Conservation (phyloP, 64 coral and sea anemone species). For the Montipora efflorescens region DNA sequence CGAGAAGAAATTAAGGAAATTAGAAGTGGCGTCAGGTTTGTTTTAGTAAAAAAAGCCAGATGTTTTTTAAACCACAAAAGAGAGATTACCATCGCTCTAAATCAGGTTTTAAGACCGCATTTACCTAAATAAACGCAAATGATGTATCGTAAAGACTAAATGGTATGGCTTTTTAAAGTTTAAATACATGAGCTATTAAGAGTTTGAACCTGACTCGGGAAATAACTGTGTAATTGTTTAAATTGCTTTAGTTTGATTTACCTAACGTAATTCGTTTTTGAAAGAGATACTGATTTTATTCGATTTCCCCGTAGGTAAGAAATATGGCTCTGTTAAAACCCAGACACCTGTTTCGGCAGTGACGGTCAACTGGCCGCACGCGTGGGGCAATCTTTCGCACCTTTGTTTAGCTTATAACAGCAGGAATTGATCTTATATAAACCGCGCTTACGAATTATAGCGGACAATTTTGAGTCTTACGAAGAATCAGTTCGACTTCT, state of each 20-base stretch:
- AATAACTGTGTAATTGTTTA: background rate
- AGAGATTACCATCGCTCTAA: background rate
- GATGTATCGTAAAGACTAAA: background rate
- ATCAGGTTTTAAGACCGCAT: background rate
- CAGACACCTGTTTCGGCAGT: conserved; percentile 20
- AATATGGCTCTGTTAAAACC: background rate
- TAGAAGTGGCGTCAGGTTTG: conserved; percentile 7
- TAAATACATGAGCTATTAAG: background rate
- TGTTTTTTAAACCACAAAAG: background rate
- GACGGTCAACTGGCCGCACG: background rate
- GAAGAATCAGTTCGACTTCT: background rate
- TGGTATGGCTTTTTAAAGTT: conserved; percentile 2
- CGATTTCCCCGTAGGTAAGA: background rate
- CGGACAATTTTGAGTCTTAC: background rate
- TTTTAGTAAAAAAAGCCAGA: background rate
- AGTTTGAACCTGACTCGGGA: background rate
- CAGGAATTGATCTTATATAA: conserved; percentile 4
- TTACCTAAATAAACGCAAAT: background rate
- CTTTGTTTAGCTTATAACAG: background rate
- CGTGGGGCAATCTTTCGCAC: conserved; percentile 29
- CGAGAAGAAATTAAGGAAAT: background rate
- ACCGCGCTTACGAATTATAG: background rate
- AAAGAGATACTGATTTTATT: background rate
- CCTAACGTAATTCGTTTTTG: background rate
- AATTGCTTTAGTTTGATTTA: conserved; percentile 14